A percentile compares a stretch with the other conserved stretches of the same genome.
phyloP scores from a whole-genome alignment of 92 coral and sea anemone genomes.

The Blastomussa wellsi region DNA sequence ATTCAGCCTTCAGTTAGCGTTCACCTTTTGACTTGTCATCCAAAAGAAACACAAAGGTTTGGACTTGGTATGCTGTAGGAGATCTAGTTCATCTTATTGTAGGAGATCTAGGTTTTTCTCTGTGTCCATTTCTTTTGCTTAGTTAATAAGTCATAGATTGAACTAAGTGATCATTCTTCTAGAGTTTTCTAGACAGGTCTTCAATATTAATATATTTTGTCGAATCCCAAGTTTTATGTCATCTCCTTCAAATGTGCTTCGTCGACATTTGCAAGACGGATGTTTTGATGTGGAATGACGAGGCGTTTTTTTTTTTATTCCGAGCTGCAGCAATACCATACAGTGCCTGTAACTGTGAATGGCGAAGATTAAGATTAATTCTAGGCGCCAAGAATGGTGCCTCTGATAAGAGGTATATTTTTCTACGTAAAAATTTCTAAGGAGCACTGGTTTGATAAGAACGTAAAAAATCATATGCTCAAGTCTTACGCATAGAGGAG shows the following conservation, averaged over 20 bases:
- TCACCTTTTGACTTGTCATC: background rate
- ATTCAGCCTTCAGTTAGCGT: too few species aligned
- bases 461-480: background rate
- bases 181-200: background rate
- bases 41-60: background rate
- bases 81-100: too few species aligned
- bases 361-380: background rate
- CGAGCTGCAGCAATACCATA: background rate
- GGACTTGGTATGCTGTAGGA: too few species aligned
- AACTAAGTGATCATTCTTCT: background rate
- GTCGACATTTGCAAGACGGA: background rate
- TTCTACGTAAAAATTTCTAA: background rate
- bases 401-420: constrained; percentile 30
- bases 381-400: constrained; percentile 37
- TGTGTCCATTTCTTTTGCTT: background rate
- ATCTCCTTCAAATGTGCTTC: background rate
- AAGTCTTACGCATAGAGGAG: background rate
- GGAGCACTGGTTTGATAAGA: background rate
- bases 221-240: background rate
- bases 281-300: constrained; percentile 6
- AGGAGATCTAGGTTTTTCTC: too few species aligned
- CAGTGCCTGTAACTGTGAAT: background rate
- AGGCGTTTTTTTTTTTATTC: background rate
- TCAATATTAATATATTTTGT: background rate
- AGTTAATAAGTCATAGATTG: background rate